Evolutionary conservation across 2,888 invertebrate genomes (phyloP).

Genomic region (Eupithecia exiguata): DNA sequence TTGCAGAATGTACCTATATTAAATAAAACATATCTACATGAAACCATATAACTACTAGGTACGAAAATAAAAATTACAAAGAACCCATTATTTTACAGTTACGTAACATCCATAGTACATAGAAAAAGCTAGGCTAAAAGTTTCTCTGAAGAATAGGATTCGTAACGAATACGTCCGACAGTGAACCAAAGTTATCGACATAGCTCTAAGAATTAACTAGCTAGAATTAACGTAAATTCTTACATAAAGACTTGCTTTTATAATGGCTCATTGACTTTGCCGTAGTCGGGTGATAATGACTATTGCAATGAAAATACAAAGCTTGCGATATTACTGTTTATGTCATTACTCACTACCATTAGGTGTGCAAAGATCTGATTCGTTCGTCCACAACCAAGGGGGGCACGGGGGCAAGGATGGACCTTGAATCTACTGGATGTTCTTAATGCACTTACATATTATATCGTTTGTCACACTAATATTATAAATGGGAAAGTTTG

Average conservation of each 20-base stretch:
- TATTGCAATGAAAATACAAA: conserved; percentile 6
- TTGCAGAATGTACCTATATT: too few species aligned
- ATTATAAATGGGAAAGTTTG: background rate
- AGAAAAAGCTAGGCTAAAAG: too few species aligned
- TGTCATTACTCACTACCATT: conserved; percentile 31
- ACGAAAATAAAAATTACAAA: too few species aligned
- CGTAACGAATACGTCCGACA: too few species aligned
- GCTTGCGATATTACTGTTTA: conserved; percentile 11
- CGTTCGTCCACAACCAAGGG: conserved; percentile 25
- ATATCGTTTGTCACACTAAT: background rate
- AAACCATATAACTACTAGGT: too few species aligned
- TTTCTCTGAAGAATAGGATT: too few species aligned
- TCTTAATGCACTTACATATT: background rate
- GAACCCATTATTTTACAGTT: too few species aligned
- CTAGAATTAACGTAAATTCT: too few species aligned
- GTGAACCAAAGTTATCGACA: too few species aligned
- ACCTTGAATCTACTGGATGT: conserved; percentile 13
- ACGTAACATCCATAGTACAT: too few species aligned
- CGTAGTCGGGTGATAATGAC: background rate
- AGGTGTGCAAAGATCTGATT: conserved; percentile 36
- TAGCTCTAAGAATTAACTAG: too few species aligned
- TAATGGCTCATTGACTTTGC: background rate
- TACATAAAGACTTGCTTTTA: background rate
- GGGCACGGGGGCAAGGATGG: conserved; percentile 21
- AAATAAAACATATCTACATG: too few species aligned